Evolutionary conservation across 2,113 vertebrate genomes (phyloP).

Genomic region (Phainopepla nitens): DNA sequence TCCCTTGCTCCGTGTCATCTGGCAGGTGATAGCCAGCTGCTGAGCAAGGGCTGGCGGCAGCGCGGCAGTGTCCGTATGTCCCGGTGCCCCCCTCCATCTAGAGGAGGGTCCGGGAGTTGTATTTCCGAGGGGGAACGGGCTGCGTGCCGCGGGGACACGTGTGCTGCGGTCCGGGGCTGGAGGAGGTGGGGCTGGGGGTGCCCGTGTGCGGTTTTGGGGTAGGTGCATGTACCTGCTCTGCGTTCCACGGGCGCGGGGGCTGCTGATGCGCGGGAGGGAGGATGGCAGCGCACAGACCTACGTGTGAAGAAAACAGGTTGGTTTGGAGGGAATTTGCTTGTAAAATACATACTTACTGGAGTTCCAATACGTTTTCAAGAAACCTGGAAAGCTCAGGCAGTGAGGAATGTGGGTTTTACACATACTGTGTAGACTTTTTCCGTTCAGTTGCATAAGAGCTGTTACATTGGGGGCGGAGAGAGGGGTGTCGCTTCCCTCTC

Average conservation of each 20-base stretch:
- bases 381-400: neutral
- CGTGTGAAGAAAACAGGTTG: neutral
- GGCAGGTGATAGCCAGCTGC: neutral
- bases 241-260: accelerated
- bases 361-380: neutral
- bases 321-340: neutral
- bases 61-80: neutral
- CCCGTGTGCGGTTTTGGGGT: neutral
- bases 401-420: neutral
- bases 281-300: neutral
- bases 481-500: neutral
- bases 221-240: neutral
- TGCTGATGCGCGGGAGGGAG: neutral
- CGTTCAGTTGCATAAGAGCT: neutral
- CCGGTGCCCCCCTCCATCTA: neutral
- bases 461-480: neutral
- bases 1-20: neutral
- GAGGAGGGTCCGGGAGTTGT: neutral
- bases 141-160: neutral
- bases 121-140: neutral
- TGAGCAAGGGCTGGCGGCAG: neutral
- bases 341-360: neutral
- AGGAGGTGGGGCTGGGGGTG: neutral
- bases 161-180: neutral
- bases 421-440: neutral